Evolutionary conservation across 1,140 invertebrate genomes (phyloP).

Genomic region (Microplitis mediator): DNA sequence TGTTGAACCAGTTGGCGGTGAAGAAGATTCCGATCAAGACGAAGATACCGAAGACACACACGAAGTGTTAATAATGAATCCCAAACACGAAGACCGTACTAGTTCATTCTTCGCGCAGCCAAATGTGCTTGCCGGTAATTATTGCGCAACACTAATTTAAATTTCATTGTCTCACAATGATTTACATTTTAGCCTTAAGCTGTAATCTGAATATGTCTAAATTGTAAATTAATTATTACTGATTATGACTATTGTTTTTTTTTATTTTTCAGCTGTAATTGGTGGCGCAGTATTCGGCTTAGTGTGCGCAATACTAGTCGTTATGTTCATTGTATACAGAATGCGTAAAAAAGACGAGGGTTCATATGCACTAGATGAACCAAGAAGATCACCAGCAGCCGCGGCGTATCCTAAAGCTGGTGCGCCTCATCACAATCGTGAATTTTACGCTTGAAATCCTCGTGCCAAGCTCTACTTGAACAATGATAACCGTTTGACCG

Average conservation of each 20-base stretch:
- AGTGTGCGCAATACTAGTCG: constrained; percentile 94
- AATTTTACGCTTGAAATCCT: constrained; percentile 89
- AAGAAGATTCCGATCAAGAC: constrained; percentile 40
- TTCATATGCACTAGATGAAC: constrained; percentile 96
- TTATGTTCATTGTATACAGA: constrained; percentile 99
- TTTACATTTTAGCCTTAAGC: no score
- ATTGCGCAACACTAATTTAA: constrained; percentile 14
- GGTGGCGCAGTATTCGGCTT: constrained; percentile 97
- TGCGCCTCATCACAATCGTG: constrained; percentile 81
- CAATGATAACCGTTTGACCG: constrained; percentile 22
- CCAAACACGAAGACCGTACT: constrained; percentile 77
- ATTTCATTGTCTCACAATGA: no score
- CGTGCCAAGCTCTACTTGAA: constrained; percentile 24
- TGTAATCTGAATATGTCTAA: no score
- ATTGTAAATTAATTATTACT: no score
- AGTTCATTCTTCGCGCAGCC: constrained; percentile 93
- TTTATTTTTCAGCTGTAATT: constrained; percentile 83
- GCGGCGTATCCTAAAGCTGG: constrained; percentile 84
- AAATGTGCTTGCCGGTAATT: constrained; percentile 88
- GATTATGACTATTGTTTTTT: neutral
- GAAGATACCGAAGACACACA: constrained; percentile 53
- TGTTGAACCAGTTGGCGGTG: constrained; percentile 43
- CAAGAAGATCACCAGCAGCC: constrained; percentile 87
- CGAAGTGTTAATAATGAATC: constrained; percentile 79
- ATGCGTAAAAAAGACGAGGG: constrained; percentile 99